These are phyloP conservation scores for Eupithecia centaureata DNA, from an alignment of 2,888 invertebrate species.

Conservation along the genomic window DNA sequence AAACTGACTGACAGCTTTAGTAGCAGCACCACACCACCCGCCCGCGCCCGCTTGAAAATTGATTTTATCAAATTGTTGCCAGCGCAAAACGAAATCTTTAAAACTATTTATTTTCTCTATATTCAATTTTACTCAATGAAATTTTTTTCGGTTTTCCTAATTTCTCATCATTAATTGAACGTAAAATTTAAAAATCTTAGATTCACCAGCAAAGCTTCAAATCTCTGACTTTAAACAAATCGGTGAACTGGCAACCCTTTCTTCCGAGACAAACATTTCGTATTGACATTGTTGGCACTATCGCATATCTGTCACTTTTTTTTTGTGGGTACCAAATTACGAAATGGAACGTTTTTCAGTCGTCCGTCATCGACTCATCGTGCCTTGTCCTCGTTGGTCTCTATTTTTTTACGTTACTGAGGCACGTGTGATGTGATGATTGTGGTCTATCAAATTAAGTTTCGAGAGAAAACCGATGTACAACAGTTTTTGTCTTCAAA, in stretches of 20 bases:
- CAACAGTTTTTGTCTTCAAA: too few species aligned
- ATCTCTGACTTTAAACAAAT: not conserved
- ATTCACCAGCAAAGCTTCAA: not conserved
- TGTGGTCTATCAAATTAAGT: too few species aligned
- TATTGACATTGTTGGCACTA: not conserved
- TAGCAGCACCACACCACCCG: conserved; percentile 57
- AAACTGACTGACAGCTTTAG: conserved; percentile 1
- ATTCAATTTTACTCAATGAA: not conserved
- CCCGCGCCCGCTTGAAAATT: conserved; percentile 71
- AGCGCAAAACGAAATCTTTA: conserved; percentile 20
- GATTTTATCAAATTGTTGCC: conserved; percentile 70
- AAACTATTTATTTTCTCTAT: not conserved
- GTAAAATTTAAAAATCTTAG: not conserved
- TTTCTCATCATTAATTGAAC: not conserved
- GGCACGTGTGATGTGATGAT: too few species aligned
- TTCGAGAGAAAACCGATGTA: too few species aligned
- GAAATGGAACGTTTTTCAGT: too few species aligned
- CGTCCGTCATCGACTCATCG: too few species aligned
- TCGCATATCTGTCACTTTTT: not conserved
- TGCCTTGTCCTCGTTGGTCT: too few species aligned
- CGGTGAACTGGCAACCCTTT: not conserved
- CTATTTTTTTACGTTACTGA: too few species aligned
- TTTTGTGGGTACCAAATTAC: too few species aligned
- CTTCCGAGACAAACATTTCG: not conserved
- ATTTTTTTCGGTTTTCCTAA: not conserved